Evolutionary conservation across 2,797 vertebrate species (phyloP), one percentile per base, ranked within the genome.

Genomic region (Anguilla pacifica): DNA sequence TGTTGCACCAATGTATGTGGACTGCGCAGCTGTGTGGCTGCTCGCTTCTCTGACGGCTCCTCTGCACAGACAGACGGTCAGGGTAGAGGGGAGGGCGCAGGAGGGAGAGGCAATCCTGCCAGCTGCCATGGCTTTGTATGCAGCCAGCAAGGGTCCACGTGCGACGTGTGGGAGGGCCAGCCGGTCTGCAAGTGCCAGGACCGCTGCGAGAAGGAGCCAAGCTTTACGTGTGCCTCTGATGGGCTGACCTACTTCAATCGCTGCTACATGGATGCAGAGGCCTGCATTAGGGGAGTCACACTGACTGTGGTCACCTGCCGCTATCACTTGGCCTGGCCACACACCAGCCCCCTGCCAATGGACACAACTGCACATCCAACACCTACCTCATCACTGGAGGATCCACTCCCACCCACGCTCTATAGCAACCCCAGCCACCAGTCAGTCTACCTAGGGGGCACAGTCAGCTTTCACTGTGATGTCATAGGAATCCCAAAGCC

Each of bases 1-100:
- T 99, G 98, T 93, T 99, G 98, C 95, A 98, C 96, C 91, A 99
- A 99, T 1, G 98, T 99, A 90, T 99, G 98, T 0, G 98, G 98
- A 88, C 96, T 99, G 90, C 96, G 91, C 93, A 99, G 98, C 94
- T 99, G 98, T 0, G 98, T 99, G 89, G 97, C 98, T 0, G 97
- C 98, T 0, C 97, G 98, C 17, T 98, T 98, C 67, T 96, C 97
- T 0, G 96, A 98, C 0, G 94, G 96, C 6, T 95, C 95, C 49
- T 72, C 90, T 0, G 95, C 94, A 0, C 93, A 93, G 0, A 94
- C 94, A 7, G 94, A 92, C 0, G 92, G 92, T 0, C 91, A 87
- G 43, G 89, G 90, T 2, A 92, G 90, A 67, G 94, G 84, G 0
- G 61, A 88, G 0, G 91, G 88, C 51, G 87, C 59, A 0, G 86